These are phyloP conservation scores for Scatophagus argus DNA, from an alignment of 2,113 vertebrate genomes.

Conservation along the genomic window DNA sequence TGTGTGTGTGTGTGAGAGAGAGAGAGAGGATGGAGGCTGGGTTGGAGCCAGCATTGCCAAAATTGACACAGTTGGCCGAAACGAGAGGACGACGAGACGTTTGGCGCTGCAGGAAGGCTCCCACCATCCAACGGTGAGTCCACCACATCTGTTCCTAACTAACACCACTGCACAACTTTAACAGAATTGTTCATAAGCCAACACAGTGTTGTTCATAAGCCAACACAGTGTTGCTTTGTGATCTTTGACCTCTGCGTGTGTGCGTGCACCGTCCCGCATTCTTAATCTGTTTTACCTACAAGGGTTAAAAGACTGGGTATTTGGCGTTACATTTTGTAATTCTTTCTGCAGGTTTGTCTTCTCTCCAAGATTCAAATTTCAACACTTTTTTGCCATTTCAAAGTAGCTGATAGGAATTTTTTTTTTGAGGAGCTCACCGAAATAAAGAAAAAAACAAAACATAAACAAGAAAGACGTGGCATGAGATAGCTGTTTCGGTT, in stretches of 20 bases:
- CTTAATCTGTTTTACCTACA: neutral
- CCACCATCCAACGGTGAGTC: conserved; percentile 52
- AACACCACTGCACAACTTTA: neutral
- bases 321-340: neutral
- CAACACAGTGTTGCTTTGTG: neutral
- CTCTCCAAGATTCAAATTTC: neutral
- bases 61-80: conserved; percentile 60
- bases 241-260: neutral
- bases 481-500: too few species aligned
- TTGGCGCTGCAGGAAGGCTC: conserved; percentile 46
- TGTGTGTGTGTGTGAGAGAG: conserved; percentile 17
- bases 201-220: neutral
- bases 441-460: neutral
- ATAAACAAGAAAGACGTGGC: too few species aligned
- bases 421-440: neutral
- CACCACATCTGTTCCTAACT: conserved; percentile 9
- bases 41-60: conserved; percentile 67
- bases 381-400: neutral
- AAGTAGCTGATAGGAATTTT: neutral
- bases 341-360: neutral
- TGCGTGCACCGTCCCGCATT: neutral
- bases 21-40: conserved; percentile 60
- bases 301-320: neutral
- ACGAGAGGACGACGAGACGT: conserved; percentile 58
- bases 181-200: neutral